phyloP scores from a whole-genome alignment of 2,797 vertebrate genomes.

The Chanos chanos region DNA sequence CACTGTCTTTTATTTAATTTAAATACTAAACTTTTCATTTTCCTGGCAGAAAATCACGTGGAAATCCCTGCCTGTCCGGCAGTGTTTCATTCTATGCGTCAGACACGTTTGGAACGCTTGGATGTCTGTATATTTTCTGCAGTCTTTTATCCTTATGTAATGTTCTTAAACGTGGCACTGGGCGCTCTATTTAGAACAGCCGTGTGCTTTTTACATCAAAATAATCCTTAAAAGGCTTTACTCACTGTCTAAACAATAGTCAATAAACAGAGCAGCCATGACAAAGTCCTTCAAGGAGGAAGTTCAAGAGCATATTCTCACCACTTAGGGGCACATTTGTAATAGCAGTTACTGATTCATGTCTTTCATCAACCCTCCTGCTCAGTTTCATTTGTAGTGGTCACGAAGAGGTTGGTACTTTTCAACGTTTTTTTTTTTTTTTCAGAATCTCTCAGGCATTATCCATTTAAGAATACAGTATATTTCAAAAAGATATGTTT shows the following conservation, averaged over 20 bases:
- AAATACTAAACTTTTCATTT: not conserved
- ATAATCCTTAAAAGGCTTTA: conserved; percentile 49
- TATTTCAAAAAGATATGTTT: no score
- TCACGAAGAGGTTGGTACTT: no score
- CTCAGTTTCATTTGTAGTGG: conserved; percentile 22
- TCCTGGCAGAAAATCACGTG: conserved; percentile 3
- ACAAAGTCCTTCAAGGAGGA: conserved; percentile 40
- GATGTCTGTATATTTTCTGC: conserved; percentile 26
- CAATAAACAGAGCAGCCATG: conserved; percentile 37
- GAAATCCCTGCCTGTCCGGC: conserved; percentile 8
- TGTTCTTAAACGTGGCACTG: conserved; percentile 25
- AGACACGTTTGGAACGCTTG: conserved; percentile 33
- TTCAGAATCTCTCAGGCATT: no score
- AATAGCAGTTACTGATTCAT: conserved; percentile 37
- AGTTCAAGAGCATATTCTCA: conserved; percentile 42
- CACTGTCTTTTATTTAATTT: conserved; percentile 14
- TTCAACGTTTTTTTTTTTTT: no score
- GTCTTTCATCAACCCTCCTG: conserved; percentile 26
- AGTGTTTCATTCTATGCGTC: conserved; percentile 18
- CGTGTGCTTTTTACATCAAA: conserved; percentile 43
- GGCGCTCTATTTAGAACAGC: conserved; percentile 27
- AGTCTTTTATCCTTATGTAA: conserved; percentile 37
- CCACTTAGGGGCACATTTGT: conserved; percentile 43
- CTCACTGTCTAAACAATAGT: conserved; percentile 46
- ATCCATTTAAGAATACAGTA: no score